These are phyloP conservation scores for Hemistola chrysoprasaria DNA, from an alignment of 2,888 invertebrate genomes.

Conservation along the genomic window DNA sequence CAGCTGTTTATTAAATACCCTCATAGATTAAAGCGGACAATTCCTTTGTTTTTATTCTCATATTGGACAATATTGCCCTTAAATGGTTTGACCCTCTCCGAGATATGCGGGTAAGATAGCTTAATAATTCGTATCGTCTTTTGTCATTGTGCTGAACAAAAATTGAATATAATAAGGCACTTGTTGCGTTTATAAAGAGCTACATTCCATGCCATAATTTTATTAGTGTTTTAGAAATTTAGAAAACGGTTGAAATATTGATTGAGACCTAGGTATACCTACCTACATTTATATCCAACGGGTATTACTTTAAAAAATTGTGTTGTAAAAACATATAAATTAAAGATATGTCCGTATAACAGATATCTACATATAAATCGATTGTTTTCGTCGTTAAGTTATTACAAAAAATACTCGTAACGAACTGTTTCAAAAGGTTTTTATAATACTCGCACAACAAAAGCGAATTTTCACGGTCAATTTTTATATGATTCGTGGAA, in stretches of 20 bases:
- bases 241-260: conserved; percentile 3
- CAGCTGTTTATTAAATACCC: conserved; percentile 79
- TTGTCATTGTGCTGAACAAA: conserved; percentile 42
- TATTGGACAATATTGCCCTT: conserved; percentile 67
- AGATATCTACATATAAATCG: conserved; percentile 26
- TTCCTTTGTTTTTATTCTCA: conserved; percentile 69
- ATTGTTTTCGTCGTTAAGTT: conserved; percentile 28
- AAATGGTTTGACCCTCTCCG: conserved; percentile 63
- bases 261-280: too few species aligned
- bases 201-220: too few species aligned
- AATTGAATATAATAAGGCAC: conserved; percentile 38
- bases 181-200: conserved; percentile 31
- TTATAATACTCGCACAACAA: conserved; percentile 59
- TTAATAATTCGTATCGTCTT: conserved; percentile 58
- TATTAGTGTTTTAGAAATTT: too few species aligned
- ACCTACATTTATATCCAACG: too few species aligned
- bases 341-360: conserved; percentile 24
- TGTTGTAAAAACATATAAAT: conserved; percentile 22
- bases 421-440: conserved; percentile 45
- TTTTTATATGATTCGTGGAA: conserved; percentile 76
- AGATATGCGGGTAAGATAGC: conserved; percentile 71
- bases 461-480: conserved; percentile 78
- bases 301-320: background rate
- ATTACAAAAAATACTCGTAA: conserved; percentile 27
- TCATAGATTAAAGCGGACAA: conserved; percentile 72